These are phyloP conservation scores for Nylanderia fulva DNA, from an alignment of 1,140 invertebrate genomes.

Conservation along the genomic window DNA sequence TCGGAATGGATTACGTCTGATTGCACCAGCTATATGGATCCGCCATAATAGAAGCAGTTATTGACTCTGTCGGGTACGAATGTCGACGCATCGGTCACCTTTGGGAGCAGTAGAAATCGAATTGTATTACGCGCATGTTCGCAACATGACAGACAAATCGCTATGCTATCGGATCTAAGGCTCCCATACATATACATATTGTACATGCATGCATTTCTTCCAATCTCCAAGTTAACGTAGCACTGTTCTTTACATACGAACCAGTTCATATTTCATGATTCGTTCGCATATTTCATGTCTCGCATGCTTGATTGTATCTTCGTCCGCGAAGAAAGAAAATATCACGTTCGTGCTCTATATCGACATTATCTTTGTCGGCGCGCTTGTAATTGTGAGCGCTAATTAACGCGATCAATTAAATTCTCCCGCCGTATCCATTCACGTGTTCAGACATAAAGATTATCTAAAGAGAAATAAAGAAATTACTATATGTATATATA, in stretches of 20 bases:
- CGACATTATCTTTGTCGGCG: conserved; percentile 22
- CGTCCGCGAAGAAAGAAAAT: conserved; percentile 15
- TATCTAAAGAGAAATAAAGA: conserved; percentile 1
- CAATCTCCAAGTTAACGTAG: conserved; percentile 28
- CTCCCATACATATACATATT: too few species aligned
- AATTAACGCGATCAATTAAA: conserved; percentile 35
- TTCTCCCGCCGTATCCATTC: not conserved
- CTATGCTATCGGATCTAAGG: conserved; percentile 36
- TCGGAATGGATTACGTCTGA: conserved; percentile 33
- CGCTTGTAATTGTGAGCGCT: conserved; percentile 1
- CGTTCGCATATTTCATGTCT: conserved; percentile 47
- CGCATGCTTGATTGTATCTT: conserved; percentile 44
- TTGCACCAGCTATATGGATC: conserved; percentile 25
- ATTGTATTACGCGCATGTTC: conserved; percentile 46
- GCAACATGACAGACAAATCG: conserved; percentile 59
- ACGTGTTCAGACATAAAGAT: not conserved
- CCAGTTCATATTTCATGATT: conserved; percentile 49
- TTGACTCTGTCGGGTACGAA: conserved; percentile 49
- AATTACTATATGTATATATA: not conserved
- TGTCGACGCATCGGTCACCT: conserved; percentile 66
- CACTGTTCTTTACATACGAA: conserved; percentile 38
- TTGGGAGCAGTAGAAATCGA: conserved; percentile 31
- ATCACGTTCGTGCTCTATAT: not conserved
- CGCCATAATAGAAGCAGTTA: conserved; percentile 58
- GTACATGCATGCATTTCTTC: conserved; percentile 10